Conservation (phyloP, 2,888 invertebrate genomes). For the Machimus rusticus region DNA sequence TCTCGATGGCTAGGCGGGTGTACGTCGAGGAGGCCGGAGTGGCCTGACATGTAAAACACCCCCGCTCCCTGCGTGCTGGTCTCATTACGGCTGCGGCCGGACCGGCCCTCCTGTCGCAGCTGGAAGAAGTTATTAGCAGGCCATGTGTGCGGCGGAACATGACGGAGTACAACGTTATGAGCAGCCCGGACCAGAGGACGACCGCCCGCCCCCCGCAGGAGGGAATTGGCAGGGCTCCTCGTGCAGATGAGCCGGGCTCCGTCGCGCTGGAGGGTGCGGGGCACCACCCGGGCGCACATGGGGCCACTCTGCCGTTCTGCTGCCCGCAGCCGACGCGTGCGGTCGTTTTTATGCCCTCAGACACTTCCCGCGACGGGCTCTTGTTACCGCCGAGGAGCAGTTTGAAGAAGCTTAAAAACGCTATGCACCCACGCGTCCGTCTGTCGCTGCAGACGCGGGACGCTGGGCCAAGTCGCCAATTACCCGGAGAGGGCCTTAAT, state of each 20-base stretch:
- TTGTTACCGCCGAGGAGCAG: background rate
- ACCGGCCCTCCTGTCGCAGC: background rate
- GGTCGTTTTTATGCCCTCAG: constrained; percentile 26
- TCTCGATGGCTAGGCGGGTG: background rate
- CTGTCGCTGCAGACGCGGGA: background rate
- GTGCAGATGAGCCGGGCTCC: background rate
- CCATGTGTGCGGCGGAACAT: constrained; percentile 23
- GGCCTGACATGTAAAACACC: background rate
- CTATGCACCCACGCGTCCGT: background rate
- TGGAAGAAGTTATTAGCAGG: constrained; percentile 31
- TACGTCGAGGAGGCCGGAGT: background rate
- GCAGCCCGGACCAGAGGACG: background rate
- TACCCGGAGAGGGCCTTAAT: background rate
- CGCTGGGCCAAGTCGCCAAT: background rate
- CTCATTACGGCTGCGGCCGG: constrained; percentile 13
- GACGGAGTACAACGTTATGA: constrained; percentile 7
- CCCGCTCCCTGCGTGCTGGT: background rate
- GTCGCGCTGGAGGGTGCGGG: background rate
- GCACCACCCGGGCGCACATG: background rate
- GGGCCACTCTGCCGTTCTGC: background rate
- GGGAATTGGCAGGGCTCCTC: background rate
- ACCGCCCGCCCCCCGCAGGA: background rate
- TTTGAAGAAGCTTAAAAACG: background rate
- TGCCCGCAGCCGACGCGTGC: constrained; percentile 19
- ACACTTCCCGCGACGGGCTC: background rate